Conservation (phyloP, 2,113 vertebrate genomes). For the Epinephelus fuscoguttatus region DNA sequence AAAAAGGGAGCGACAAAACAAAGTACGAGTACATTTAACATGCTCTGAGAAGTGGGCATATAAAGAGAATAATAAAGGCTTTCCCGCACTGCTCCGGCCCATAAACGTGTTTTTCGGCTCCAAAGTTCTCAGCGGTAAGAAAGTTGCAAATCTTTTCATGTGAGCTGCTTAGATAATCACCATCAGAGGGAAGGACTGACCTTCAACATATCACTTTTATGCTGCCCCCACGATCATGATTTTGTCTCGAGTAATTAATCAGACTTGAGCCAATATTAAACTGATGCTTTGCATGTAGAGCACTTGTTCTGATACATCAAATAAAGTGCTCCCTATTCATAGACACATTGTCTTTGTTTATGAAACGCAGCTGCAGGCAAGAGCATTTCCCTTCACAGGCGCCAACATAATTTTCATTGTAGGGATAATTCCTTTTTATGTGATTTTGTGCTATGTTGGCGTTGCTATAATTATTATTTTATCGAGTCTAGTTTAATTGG, state of each 20-base stretch:
- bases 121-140: neutral
- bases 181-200: neutral
- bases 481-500: constrained; percentile 2
- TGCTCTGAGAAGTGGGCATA: neutral
- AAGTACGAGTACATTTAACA: neutral
- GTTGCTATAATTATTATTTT: constrained; percentile 9
- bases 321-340: constrained; percentile 20
- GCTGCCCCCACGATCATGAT: neutral
- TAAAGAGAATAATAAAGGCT: constrained; percentile 5
- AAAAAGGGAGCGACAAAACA: constrained; percentile 8
- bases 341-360: constrained; percentile 15
- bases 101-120: neutral
- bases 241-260: constrained; percentile 26
- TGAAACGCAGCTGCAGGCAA: constrained; percentile 35
- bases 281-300: constrained; percentile 29
- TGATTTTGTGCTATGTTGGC: constrained; percentile 6
- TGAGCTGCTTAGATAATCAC: neutral
- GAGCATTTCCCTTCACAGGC: constrained; percentile 18
- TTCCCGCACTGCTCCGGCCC: neutral
- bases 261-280: constrained; percentile 32
- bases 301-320: constrained; percentile 31
- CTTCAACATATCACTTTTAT: constrained; percentile 20
- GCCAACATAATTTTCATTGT: constrained; percentile 25
- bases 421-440: constrained; percentile 24
- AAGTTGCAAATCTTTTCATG: neutral